A percentile compares a stretch with the other conserved stretches of the same genome.
Evolutionary conservation across 2,888 invertebrate genomes (phyloP).

Genomic region (Lasius platythorax): DNA sequence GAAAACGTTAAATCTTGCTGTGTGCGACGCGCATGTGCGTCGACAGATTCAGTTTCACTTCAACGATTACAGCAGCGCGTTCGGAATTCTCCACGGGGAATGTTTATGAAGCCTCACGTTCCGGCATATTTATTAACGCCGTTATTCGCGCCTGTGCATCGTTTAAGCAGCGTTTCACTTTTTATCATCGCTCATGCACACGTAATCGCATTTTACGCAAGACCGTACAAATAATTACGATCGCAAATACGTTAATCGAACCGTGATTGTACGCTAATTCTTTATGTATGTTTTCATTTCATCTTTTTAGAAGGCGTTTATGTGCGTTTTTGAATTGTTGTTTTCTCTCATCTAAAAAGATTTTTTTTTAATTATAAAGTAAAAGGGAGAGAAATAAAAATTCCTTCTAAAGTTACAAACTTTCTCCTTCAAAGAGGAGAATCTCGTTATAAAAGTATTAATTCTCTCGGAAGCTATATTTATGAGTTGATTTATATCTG

Average conservation of each 20-base stretch:
- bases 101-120: slow-evolving; percentile 63
- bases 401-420: background rate
- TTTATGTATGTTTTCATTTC: background rate
- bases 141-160: slow-evolving; percentile 52
- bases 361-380: slow-evolving; percentile 19
- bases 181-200: slow-evolving; percentile 50
- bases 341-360: background rate
- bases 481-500: slow-evolving; percentile 27
- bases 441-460: slow-evolving; percentile 10
- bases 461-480: slow-evolving; percentile 25
- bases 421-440: background rate
- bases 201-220: slow-evolving; percentile 12
- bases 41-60: slow-evolving; percentile 65
- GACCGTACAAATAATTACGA: slow-evolving; percentile 32
- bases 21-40: slow-evolving; percentile 33
- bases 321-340: background rate
- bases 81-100: slow-evolving; percentile 57
- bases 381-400: background rate
- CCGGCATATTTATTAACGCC: slow-evolving; percentile 67
- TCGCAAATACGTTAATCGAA: slow-evolving; percentile 20
- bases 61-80: slow-evolving; percentile 63
- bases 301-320: background rate
- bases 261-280: background rate
- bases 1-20: slow-evolving; percentile 31
- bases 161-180: slow-evolving; percentile 65